Base-by-base conservation (phyloP, 2,113 vertebrate genomes). In the Dipodomys spectabilis region DNA sequence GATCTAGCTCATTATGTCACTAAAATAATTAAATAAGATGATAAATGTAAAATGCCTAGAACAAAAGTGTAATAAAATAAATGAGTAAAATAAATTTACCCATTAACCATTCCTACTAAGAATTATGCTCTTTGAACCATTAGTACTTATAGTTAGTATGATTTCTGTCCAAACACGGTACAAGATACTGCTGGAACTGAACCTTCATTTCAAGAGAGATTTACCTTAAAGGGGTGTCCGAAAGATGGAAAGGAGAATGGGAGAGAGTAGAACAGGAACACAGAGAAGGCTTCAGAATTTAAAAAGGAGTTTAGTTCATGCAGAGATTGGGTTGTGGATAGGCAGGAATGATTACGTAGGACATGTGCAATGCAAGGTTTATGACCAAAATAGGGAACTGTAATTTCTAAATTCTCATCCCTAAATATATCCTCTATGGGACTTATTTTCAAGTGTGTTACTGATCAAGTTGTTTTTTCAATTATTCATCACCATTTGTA, bases 391-490 rank as follows among this genome's bases (percentile, higher is more conserved):
- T 72, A 27, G 44, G 25, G 28, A 77, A 9, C 53, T 78, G 27
- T 44, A 3, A 2, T 39, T 77, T 91, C 74, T 67, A 89, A 53
- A 57, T 27, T 65, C 68, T 49, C 2, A 39, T 16, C 19, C 86
- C 53, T 57, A 57, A 57, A 57, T 57, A 57, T 57, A 13, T 16
- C 53, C 53, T 57, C 16, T 84, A 5, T 30, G 62, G 27, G 11
- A 83, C 45, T 86, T 77, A n/a, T 25, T 89, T 92, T 86, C 68
- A 88, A 77, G 65, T 75, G 13, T 62, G 35, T 62, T 85, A 72
- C 69, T 65, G 44, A 88, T 27, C 45, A 86, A 74, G 75, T 82
- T 39, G 39, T 39, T 82, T 92, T 88, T 44, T 90, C 69, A 90
- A 72, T 35, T 86, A 69, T 18, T 67, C 60, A 25, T 73, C n/a